phyloP scores from a whole-genome alignment of 2,888 invertebrate genomes.

The Sylvicola fuscatus region DNA sequence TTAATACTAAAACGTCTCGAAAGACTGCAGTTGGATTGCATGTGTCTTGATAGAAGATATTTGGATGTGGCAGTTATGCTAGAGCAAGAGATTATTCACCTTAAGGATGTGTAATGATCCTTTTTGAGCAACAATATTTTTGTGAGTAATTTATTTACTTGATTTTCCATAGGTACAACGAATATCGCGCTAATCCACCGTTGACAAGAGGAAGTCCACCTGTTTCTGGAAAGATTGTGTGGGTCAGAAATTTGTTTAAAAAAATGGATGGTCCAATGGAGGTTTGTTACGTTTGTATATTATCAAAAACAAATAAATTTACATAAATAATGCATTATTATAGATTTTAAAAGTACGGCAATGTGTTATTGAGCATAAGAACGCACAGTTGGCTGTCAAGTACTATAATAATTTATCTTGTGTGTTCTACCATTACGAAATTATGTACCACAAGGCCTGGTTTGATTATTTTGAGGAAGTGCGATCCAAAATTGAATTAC shows the following conservation, averaged over 20 bases:
- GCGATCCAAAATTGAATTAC: constrained; percentile 35
- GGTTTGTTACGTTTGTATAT: too few species aligned
- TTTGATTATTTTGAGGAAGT: constrained; percentile 52
- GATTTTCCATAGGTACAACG: constrained; percentile 38
- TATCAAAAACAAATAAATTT: constrained; percentile 33
- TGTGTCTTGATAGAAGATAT: constrained; percentile 55
- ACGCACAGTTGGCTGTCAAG: constrained; percentile 51
- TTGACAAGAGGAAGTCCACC: constrained; percentile 59
- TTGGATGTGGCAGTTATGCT: constrained; percentile 45
- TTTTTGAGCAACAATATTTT: background rate
- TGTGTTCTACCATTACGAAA: constrained; percentile 64
- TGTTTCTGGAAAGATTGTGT: constrained; percentile 57
- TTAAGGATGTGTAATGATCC: constrained; percentile 36
- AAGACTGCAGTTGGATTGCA: constrained; percentile 44
- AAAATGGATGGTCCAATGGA: constrained; percentile 59
- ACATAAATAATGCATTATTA: background rate
- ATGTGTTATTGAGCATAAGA: constrained; percentile 36
- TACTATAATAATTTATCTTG: constrained; percentile 58
- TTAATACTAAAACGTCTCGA: constrained; percentile 39
- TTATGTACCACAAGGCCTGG: constrained; percentile 68
- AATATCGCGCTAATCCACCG: constrained; percentile 50
- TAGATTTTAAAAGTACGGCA: constrained; percentile 12
- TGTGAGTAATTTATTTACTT: background rate
- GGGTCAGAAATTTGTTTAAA: constrained; percentile 60
- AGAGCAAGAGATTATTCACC: constrained; percentile 43